phyloP scores from a whole-genome alignment of 2,797 vertebrate genomes.

The Gouania willdenowi region DNA sequence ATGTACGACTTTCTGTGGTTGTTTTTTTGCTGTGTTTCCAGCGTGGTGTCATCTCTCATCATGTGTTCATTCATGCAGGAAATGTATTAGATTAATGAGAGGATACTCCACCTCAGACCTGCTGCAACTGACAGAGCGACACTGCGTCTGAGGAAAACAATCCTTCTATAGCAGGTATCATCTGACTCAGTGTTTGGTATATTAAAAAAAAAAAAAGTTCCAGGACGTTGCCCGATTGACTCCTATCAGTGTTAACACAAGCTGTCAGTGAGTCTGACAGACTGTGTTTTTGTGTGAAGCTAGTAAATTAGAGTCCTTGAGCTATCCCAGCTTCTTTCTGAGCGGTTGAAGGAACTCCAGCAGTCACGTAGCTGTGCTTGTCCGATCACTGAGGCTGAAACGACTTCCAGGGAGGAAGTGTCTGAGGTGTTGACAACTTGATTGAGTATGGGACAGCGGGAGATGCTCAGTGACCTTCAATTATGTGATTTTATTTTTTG shows the following conservation, averaged over 20 bases:
- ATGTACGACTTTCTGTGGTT: constrained; percentile 11
- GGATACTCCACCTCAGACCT: background rate
- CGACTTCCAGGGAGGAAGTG: constrained; percentile 13
- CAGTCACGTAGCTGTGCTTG: constrained; percentile 12
- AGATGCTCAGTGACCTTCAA: background rate
- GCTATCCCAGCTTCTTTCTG: constrained; percentile 7
- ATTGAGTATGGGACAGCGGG: constrained; percentile 1
- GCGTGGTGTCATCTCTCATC: constrained; percentile 19
- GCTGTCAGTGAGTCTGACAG: constrained; percentile 31
- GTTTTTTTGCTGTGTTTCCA: constrained; percentile 6
- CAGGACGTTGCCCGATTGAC: background rate
- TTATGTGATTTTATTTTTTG: too few relatives aligned
- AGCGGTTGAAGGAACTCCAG: constrained; percentile 17
- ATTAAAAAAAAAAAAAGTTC: background rate
- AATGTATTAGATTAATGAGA: background rate
- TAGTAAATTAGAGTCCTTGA: constrained; percentile 27
- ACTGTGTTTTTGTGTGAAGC: constrained; percentile 2
- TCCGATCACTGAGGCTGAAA: constrained; percentile 3
- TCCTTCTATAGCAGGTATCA: background rate
- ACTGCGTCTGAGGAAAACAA: constrained; percentile 1
- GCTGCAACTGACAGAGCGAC: background rate
- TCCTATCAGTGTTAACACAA: constrained; percentile 17
- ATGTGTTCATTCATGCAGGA: background rate
- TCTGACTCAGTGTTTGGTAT: background rate
- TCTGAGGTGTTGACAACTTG: constrained; percentile 12